These are phyloP conservation scores for Phyllotreta cruciferae DNA, from an alignment of 2,888 invertebrate species.

Conservation along the genomic window DNA sequence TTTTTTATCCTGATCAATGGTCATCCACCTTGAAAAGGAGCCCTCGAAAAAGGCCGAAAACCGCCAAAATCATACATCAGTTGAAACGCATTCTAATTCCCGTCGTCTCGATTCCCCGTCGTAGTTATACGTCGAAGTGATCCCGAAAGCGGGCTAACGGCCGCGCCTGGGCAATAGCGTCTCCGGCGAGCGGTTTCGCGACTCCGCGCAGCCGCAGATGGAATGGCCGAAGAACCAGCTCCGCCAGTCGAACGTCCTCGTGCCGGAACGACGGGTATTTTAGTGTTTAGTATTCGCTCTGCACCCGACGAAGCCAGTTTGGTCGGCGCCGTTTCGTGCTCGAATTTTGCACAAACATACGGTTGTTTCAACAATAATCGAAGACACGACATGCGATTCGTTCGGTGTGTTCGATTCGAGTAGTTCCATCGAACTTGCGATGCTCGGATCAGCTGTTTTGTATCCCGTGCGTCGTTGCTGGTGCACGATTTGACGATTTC, in stretches of 20 bases:
- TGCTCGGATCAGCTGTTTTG: slow-evolving; percentile 17
- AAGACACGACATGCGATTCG: background rate
- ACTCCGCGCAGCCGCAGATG: slow-evolving; percentile 57
- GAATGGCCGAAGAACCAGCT: slow-evolving; percentile 49
- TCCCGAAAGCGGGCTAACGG: slow-evolving; percentile 32
- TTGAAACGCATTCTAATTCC: slow-evolving; percentile 40
- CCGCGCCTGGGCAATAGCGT: slow-evolving; percentile 48
- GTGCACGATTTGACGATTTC: slow-evolving; percentile 1
- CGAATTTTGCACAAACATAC: slow-evolving; percentile 14
- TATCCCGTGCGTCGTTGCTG: background rate
- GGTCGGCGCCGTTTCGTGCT: slow-evolving; percentile 6
- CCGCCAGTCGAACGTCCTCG: slow-evolving; percentile 31
- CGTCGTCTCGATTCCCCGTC: slow-evolving; percentile 5
- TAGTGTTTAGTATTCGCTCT: slow-evolving; percentile 40
- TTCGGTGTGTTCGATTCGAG: background rate
- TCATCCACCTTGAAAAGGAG: slow-evolving; percentile 3
- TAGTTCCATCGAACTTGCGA: no score
- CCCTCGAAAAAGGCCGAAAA: slow-evolving; percentile 15
- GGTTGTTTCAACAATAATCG: slow-evolving; percentile 7
- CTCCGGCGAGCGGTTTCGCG: slow-evolving; percentile 55
- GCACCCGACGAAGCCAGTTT: slow-evolving; percentile 32
- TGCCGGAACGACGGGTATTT: no score
- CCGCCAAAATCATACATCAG: slow-evolving; percentile 22
- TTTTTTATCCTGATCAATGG: no score
- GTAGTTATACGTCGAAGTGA: slow-evolving; percentile 29